These are phyloP conservation scores for Megamerina dolium DNA, from an alignment of 2,888 invertebrate species.

Conservation along the genomic window DNA sequence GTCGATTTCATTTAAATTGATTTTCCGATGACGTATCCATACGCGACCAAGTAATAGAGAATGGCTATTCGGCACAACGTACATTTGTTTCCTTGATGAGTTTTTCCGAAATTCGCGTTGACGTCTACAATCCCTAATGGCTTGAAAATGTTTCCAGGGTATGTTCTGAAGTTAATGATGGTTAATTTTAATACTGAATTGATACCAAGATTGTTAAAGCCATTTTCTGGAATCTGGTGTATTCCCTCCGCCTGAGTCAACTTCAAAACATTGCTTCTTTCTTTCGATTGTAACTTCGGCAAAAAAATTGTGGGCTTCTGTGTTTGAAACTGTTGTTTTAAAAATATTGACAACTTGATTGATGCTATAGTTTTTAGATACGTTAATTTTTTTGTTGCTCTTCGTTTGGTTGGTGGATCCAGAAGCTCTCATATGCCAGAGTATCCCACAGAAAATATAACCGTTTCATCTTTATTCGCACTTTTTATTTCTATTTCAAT, in stretches of 20 bases:
- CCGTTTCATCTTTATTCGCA: no score
- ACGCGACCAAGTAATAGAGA: constrained; percentile 6
- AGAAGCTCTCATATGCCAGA: no score
- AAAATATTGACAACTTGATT: constrained; percentile 16
- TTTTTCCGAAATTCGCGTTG: constrained; percentile 7
- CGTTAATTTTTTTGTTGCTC: no score
- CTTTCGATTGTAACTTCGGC: constrained; percentile 7
- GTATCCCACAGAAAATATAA: no score
- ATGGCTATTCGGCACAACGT: constrained; percentile 4
- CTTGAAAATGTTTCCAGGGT: constrained; percentile 9
- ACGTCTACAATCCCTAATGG: constrained; percentile 11
- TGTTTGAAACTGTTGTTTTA: background rate
- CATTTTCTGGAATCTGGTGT: no score
- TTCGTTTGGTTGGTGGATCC: no score
- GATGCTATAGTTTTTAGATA: constrained; percentile 4
- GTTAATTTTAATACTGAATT: no score
- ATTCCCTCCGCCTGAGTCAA: no score
- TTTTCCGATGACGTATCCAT: constrained; percentile 8
- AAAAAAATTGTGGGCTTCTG: constrained; percentile 5
- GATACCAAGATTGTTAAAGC: no score
- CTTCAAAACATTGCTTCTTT: no score
- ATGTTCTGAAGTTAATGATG: no score
- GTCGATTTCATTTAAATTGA: constrained; percentile 8
- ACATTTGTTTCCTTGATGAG: constrained; percentile 2
- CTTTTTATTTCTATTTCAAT: no score